phyloP scores from a whole-genome alignment of 1,140 invertebrate species.

The Hylaeus anthracinus region DNA sequence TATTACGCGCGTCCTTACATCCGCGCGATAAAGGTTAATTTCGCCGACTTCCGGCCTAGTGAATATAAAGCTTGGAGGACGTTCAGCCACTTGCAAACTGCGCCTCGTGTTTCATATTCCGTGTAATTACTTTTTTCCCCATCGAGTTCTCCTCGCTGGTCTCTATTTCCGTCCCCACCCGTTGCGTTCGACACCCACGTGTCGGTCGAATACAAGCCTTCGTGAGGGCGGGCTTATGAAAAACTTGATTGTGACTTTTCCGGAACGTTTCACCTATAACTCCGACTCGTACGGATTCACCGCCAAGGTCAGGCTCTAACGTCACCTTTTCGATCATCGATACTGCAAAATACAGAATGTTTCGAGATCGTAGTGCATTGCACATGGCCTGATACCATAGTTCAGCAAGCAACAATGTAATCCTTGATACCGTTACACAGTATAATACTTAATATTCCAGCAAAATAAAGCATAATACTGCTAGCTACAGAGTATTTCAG shows the following conservation, averaged over 20 bases:
- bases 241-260: constrained; percentile 15
- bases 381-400: no score
- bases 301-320: neutral
- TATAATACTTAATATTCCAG: no score
- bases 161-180: neutral
- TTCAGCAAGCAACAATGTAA: no score
- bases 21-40: constrained; percentile 12
- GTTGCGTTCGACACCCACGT: neutral
- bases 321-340: neutral
- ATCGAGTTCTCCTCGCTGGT: no score
- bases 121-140: constrained; percentile 38
- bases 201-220: neutral
- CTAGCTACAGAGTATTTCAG: no score
- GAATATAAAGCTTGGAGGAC: neutral
- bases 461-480: no score
- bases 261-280: neutral
- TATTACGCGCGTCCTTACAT: neutral
- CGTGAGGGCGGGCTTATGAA: neutral
- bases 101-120: constrained; percentile 36
- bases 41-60: neutral
- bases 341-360: no score
- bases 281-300: neutral
- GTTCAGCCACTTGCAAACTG: neutral
- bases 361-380: no score
- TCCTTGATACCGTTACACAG: no score